Evolutionary conservation across 2,888 invertebrate species (phyloP).

Genomic region (Phaonia tiefii): DNA sequence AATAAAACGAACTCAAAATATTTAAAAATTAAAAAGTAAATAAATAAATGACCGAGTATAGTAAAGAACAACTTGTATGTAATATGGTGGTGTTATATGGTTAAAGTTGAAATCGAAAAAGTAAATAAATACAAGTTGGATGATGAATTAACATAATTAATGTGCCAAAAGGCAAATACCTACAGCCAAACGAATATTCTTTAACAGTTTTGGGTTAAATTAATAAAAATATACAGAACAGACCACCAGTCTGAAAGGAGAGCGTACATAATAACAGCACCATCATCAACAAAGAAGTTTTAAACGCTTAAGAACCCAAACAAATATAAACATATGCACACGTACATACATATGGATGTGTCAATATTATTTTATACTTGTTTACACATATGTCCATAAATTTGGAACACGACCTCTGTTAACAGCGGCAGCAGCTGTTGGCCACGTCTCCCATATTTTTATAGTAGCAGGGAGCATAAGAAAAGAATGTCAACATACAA

Average conservation of each 20-base stretch:
- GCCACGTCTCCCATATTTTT: no score
- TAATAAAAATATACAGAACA: constrained; percentile 10
- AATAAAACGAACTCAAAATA: constrained; percentile 1
- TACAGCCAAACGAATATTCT: neutral
- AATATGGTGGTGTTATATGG: constrained; percentile 16
- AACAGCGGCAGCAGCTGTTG: no score
- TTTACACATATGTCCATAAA: no score
- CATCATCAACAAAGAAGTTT: neutral
- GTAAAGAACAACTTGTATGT: constrained; percentile 13
- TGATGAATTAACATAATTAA: constrained; percentile 62
- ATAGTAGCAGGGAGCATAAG: no score
- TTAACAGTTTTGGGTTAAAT: no score
- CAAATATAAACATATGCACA: no score
- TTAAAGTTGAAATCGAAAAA: neutral
- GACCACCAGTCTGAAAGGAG: neutral
- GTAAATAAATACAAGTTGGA: neutral
- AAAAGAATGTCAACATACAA: no score
- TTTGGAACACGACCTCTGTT: no score
- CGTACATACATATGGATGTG: no score
- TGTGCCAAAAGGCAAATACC: constrained; percentile 54
- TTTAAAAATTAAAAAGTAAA: constrained; percentile 5
- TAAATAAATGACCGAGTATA: constrained; percentile 22
- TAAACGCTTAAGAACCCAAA: neutral
- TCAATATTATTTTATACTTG: no score
- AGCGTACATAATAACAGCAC: neutral